A percentile compares a stretch with the other conserved stretches of the same genome.
Evolutionary conservation across 2,113 vertebrate species (phyloP).

Genomic region (Amazona vittata): DNA sequence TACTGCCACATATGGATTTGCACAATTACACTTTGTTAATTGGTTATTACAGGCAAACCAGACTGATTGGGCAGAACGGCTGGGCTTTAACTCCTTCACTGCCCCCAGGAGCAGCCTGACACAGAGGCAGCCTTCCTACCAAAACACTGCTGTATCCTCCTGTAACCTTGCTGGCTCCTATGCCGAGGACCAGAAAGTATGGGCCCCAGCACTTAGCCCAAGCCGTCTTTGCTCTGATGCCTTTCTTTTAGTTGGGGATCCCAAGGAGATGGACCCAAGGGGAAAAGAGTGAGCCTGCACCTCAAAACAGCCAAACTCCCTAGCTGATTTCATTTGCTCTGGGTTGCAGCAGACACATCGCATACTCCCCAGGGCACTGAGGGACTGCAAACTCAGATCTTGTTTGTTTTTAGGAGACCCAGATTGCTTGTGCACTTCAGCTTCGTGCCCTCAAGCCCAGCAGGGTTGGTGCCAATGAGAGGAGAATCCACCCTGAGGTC

Average conservation of each 20-base stretch:
- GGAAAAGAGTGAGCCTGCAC: neutral
- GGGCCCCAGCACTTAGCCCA: neutral
- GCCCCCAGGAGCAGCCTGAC: neutral
- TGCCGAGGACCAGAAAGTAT: neutral
- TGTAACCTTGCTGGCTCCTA: neutral
- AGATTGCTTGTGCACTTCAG: neutral
- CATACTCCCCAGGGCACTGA: neutral
- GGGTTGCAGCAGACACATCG: neutral
- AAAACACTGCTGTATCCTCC: neutral
- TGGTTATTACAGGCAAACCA: conserved; percentile 54
- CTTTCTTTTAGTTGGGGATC: neutral
- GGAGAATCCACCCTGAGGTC: neutral
- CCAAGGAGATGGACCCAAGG: neutral
- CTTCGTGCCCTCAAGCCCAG: conserved; percentile 41
- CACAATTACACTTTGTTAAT: conserved; percentile 67
- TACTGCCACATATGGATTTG: conserved; percentile 66
- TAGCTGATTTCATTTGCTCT: neutral
- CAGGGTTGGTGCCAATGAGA: neutral
- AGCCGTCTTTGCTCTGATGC: neutral
- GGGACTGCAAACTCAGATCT: neutral
- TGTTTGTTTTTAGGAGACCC: conserved; percentile 24
- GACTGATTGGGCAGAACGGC: conserved; percentile 32
- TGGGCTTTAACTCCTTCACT: conserved; percentile 29
- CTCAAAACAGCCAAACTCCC: neutral
- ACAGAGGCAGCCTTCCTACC: neutral